A percentile compares a stretch with the other conserved stretches of the same genome.
phyloP scores from a whole-genome alignment of 2,797 vertebrate species.

The Galago senegalensis region DNA sequence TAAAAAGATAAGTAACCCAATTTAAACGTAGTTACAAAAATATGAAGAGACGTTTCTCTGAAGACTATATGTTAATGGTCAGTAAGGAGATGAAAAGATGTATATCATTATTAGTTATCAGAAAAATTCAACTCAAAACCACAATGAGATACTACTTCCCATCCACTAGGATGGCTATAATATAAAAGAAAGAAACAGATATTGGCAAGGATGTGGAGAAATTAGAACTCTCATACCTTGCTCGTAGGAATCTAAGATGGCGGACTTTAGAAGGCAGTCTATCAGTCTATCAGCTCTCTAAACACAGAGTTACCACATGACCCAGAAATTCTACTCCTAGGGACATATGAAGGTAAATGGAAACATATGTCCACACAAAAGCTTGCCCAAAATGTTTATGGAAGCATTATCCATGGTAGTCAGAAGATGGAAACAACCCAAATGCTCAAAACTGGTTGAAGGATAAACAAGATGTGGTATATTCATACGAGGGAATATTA shows the following conservation, averaged over 20 bases:
- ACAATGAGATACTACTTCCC: neutral
- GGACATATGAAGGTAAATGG: neutral
- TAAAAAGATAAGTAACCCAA: neutral
- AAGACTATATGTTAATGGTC: neutral
- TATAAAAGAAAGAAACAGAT: neutral
- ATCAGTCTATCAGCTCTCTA: neutral
- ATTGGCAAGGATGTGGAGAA: neutral
- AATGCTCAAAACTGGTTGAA: neutral
- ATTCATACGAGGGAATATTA: neutral
- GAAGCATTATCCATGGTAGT: neutral
- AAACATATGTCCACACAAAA: neutral
- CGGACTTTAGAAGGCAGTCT: neutral
- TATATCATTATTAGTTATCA: neutral
- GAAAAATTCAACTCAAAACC: neutral
- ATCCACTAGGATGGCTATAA: neutral
- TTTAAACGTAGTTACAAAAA: neutral
- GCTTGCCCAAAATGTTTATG: neutral
- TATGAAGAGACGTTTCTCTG: neutral
- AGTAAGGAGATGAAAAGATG: neutral
- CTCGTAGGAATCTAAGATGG: neutral
- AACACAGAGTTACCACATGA: neutral
- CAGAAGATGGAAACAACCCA: neutral
- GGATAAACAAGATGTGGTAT: neutral
- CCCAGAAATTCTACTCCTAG: neutral
- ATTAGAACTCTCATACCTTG: neutral